These are phyloP conservation scores for Salminus brasiliensis DNA, from an alignment of 2,113 vertebrate genomes.

Conservation along the genomic window DNA sequence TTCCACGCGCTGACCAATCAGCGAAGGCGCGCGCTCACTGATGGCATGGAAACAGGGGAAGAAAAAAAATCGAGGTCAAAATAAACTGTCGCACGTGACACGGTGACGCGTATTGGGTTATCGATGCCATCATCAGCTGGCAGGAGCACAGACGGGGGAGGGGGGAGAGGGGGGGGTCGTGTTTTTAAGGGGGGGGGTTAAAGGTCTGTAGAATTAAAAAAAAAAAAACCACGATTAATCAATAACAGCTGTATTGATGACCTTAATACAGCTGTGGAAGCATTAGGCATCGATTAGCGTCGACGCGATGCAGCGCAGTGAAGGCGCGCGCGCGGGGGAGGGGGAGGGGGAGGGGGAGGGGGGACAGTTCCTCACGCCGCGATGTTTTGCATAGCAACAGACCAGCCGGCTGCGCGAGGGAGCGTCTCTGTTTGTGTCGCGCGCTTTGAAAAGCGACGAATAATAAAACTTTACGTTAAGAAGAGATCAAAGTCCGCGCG, in stretches of 20 bases:
- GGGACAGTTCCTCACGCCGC: conserved; percentile 73
- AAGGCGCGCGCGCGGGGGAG: conserved; percentile 49
- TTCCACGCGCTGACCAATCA: conserved; percentile 72
- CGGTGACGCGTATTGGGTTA: conserved; percentile 66
- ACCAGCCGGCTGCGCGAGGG: conserved; percentile 62
- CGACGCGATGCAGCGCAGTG: background rate
- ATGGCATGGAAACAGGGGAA: conserved; percentile 85
- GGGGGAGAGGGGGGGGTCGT: background rate
- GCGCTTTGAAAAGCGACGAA: background rate
- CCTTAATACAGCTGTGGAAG: no score
- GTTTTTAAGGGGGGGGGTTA: background rate
- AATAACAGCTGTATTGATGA: no score
- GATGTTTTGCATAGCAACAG: conserved; percentile 83
- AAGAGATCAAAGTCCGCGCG: no score
- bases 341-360: conserved; percentile 43
- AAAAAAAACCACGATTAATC: no score
- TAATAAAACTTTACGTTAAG: conserved; percentile 42
- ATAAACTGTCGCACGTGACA: conserved; percentile 74
- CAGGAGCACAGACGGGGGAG: conserved; percentile 15
- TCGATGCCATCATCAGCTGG: conserved; percentile 56
- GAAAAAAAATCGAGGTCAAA: conserved; percentile 78
- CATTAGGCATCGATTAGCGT: conserved; percentile 11
- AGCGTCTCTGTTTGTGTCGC: conserved; percentile 58
- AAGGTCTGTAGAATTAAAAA: background rate
- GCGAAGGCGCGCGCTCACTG: conserved; percentile 62